Percentiles rank a stretch among this genome's conserved stretches.
These are phyloP conservation scores for Planococcus citri DNA, from an alignment of 1,140 invertebrate species.

Conservation along the genomic window DNA sequence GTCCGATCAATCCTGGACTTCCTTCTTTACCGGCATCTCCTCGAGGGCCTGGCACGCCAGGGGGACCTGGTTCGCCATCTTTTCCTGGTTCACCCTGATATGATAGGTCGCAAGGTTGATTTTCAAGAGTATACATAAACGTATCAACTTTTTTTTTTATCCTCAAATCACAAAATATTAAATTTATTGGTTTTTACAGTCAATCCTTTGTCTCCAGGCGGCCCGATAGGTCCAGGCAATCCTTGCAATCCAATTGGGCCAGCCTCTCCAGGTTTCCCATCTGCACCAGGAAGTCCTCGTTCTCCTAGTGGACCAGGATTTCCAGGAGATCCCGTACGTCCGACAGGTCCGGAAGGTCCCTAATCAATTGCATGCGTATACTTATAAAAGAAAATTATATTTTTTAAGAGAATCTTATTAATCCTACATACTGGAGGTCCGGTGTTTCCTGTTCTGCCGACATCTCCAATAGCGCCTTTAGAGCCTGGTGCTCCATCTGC, in stretches of 20 bases:
- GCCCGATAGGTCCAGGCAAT: conserved; percentile 23
- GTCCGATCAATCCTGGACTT: conserved; percentile 38
- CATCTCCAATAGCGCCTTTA: conserved; percentile 38
- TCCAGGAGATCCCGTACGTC: conserved; percentile 41
- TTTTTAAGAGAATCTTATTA: not conserved
- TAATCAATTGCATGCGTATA: conserved; percentile 30
- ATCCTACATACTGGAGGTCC: not conserved
- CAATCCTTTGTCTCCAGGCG: conserved; percentile 24
- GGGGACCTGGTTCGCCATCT: conserved; percentile 39
- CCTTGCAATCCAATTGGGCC: conserved; percentile 23
- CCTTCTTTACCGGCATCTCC: conserved; percentile 37
- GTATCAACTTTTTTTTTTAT: not conserved
- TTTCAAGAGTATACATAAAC: not conserved
- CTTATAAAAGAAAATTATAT: not conserved
- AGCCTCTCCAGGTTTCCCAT: conserved; percentile 23
- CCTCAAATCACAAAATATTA: not conserved
- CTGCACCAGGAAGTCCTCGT: conserved; percentile 34
- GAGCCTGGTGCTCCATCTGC: conserved; percentile 44
- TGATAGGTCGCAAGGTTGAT: not conserved
- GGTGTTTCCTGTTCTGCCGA: conserved; percentile 46
- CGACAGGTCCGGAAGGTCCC: conserved; percentile 49
- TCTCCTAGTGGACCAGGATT: conserved; percentile 56
- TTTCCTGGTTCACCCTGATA: conserved; percentile 43
- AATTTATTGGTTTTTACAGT: conserved; percentile 15
- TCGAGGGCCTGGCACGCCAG: conserved; percentile 32